Base-by-base conservation (phyloP, 2,888 invertebrate species). In the Oegoconia quadripuncta region DNA sequence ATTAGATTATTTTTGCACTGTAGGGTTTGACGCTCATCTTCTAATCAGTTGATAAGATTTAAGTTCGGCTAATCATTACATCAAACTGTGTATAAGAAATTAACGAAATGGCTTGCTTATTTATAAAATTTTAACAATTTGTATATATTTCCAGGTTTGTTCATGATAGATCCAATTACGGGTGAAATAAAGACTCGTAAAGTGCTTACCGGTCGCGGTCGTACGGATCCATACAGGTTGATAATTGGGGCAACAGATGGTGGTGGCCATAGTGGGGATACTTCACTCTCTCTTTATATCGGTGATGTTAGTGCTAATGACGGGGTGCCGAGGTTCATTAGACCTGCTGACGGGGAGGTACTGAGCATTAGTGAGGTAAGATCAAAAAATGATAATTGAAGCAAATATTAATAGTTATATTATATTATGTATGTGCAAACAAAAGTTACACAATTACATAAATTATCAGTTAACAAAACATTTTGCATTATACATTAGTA, bases 251-350 rank as follows among this genome's bases (percentile, higher is more conserved):
- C 93, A 0, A 89, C 90, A 33, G 94, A 95, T 64, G 90, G 91
- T 34, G 94, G 93, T 0, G 89, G 89, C 0, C 80, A 93, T 4
- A 89, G 86, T 29, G 88, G 91, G 0, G 92, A 92, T 45, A 90
- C 91, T 0, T 87, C 89, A 3, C 72, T 95, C 0, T 87, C 89
- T 0, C 64, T 95, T 2, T 92, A 91, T 50, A 91, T 95, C 25
- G 94, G 94, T 0, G 95, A 95, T 55, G 93, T 95, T 0, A 93
- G 93, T 34, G 91, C 92, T 41, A 95, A 95, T 56, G 95, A 95
- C 64, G 95, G 95, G 0, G 92, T 94, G 1, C 95, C 95, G 0
- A 86, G 90, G 15, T 93, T 95, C 57, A 89, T 93, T 11, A 86
- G 91, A 37, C 94, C 95, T 0, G 89, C 90, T 5, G 73, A 89